Evolutionary conservation across 2,888 invertebrate genomes (phyloP), one percentile per base, ranked within the genome.

Genomic region (Napeogenes sylphis): DNA sequence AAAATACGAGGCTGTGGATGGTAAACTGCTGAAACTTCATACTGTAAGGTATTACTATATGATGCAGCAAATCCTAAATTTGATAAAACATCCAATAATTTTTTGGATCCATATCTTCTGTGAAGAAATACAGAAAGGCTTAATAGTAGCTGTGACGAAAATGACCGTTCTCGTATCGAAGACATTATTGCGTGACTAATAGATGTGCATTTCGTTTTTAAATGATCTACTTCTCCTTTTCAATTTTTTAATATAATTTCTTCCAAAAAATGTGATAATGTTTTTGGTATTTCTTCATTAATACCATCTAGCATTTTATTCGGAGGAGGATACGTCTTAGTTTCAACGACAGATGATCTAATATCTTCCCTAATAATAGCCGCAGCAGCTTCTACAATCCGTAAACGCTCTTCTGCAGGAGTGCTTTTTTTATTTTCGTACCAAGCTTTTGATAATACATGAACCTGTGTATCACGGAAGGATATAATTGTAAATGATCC

Each of bases 301-400:
- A 74, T 73, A 69, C 46, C 12, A 67, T 73, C 70, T 62, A 70
- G 38, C 69, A 73, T 79, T 76, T 76, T 71, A 74, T 65, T 74
- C 38, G 78, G 74, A 71, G 78, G 75, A 70, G 77, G 74, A 77
- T 79, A 82, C 62, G 72, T 68, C 59, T 76, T 72, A 42, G 72
- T 79, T 71, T 79, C 75, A 71, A 77, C 73, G 67, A 76, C 67
- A 62, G 72, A 68, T 67, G 76, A 70, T 73, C 75, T 68, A 55
- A 81, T 81, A 68, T 83, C 80, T 76, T 81, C 76, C 59, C 75
- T 73, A 75, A 80, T 73, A 71, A 81, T 80, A 56, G 76, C 76
- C 60, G 78, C 79, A 60, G 81, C 80, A 75, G 77, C 75, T 76
- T 80, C 74, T 68, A 81, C 73, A 72, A 79, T 79, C 62, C 75